Evolutionary conservation across 1,140 invertebrate genomes (phyloP).

Genomic region (Panagrolaimus sp.): DNA sequence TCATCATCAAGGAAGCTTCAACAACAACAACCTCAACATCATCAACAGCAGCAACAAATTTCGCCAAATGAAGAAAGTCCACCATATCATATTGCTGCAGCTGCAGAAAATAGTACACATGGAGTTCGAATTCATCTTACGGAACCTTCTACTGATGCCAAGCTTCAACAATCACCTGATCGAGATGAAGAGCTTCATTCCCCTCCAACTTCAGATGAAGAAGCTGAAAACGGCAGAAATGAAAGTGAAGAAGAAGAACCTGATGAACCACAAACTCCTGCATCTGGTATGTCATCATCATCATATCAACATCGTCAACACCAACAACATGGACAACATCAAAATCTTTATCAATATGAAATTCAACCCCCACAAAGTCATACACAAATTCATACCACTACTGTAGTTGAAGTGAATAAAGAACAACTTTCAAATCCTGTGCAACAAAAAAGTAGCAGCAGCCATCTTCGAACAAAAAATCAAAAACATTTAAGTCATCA

Average conservation of each 20-base stretch:
- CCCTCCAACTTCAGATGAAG: background rate
- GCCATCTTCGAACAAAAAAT: too few species aligned
- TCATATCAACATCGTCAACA: background rate
- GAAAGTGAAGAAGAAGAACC: too few species aligned
- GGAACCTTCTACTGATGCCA: background rate
- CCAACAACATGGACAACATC: background rate
- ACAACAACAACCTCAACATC: too few species aligned
- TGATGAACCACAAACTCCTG: too few species aligned
- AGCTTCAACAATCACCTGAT: background rate
- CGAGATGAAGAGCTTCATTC: background rate
- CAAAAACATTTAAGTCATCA: too few species aligned
- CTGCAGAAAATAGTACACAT: background rate
- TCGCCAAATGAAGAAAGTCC: background rate
- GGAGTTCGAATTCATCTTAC: conserved; percentile 5
- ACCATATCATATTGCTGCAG: too few species aligned
- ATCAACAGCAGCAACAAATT: too few species aligned
- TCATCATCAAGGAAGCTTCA: too few species aligned
- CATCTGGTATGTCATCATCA: background rate
- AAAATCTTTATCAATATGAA: background rate
- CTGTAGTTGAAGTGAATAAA: background rate
- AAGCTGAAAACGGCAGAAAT: too few species aligned
- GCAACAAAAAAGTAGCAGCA: background rate
- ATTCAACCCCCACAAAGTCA: conserved; percentile 1
- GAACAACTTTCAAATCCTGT: background rate
- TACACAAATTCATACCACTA: background rate